Conservation (phyloP, 2,888 invertebrate species). For the Tridacna crocea region DNA sequence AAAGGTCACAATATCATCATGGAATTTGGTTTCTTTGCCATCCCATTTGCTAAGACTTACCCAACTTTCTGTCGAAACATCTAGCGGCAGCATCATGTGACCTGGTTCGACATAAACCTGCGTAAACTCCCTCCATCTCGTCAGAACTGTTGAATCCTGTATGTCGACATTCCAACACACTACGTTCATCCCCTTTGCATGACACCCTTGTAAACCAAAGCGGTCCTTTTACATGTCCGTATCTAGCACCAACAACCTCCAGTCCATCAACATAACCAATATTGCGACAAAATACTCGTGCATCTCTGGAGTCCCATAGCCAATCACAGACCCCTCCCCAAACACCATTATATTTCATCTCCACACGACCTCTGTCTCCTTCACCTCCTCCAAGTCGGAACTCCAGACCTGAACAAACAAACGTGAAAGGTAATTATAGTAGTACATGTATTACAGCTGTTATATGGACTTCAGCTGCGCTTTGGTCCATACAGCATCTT, state of each 20-base stretch:
- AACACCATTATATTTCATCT: constrained; percentile 70
- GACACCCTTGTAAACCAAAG: constrained; percentile 69
- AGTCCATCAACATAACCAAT: constrained; percentile 66
- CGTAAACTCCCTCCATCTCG: constrained; percentile 64
- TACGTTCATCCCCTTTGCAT: constrained; percentile 70
- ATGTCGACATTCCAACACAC: constrained; percentile 65
- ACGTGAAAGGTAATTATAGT: too few relatives aligned
- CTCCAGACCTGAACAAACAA: constrained; percentile 47
- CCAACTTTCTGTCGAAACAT: constrained; percentile 69
- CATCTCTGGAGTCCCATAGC: constrained; percentile 70
- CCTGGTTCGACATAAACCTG: constrained; percentile 64
- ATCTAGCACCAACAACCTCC: constrained; percentile 61
- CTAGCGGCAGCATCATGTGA: constrained; percentile 71
- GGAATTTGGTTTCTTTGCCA: too few relatives aligned
- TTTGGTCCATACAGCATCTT: too few relatives aligned
- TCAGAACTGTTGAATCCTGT: constrained; percentile 72
- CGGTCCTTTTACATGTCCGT: constrained; percentile 62
- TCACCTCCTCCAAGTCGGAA: constrained; percentile 68
- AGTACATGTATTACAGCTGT: too few relatives aligned
- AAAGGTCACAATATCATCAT: too few relatives aligned
- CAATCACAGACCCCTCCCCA: constrained; percentile 76
- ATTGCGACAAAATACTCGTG: constrained; percentile 70
- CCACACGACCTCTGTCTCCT: constrained; percentile 70
- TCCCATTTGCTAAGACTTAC: constrained; percentile 46
- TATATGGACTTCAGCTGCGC: too few relatives aligned